A percentile compares a stretch with the other conserved stretches of the same genome.
These are phyloP conservation scores for Oncorhynchus masou DNA, from an alignment of 2,113 vertebrate species.

Conservation along the genomic window DNA sequence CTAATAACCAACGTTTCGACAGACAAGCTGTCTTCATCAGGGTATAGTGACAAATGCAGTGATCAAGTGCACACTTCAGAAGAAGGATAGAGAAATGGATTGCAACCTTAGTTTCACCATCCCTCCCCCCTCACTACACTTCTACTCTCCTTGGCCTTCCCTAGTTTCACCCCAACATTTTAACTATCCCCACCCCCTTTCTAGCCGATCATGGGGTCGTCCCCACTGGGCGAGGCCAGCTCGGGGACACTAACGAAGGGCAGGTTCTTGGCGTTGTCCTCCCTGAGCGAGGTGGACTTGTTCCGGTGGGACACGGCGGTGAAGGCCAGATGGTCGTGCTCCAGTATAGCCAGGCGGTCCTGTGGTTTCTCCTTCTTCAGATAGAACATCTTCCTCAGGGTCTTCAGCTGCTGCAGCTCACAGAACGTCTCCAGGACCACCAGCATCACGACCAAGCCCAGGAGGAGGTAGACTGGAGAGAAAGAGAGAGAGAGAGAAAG, in stretches of 20 bases:
- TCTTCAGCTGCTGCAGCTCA: slow-evolving; percentile 93
- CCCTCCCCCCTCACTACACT: not conserved
- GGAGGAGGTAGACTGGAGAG: slow-evolving; percentile 84
- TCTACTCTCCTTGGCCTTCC: not conserved
- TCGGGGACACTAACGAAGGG: slow-evolving; percentile 75
- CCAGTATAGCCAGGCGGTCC: slow-evolving; percentile 85
- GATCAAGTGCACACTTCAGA: too few relatives aligned
- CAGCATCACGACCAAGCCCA: slow-evolving; percentile 92
- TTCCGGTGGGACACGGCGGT: slow-evolving; percentile 81
- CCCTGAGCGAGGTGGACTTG: slow-evolving; percentile 52
- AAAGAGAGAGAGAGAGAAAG: not conserved
- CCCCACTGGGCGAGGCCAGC: slow-evolving; percentile 60
- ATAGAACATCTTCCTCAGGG: slow-evolving; percentile 93
- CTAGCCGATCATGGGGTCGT: slow-evolving; percentile 80
- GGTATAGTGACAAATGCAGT: too few relatives aligned
- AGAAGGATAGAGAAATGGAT: too few relatives aligned
- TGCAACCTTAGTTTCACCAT: not conserved
- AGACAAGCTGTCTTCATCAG: too few relatives aligned
- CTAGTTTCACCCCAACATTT: not conserved
- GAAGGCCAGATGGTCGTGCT: slow-evolving; percentile 92
- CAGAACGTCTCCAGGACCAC: slow-evolving; percentile 97
- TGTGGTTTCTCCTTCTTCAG: slow-evolving; percentile 91
- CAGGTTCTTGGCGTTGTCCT: slow-evolving; percentile 77
- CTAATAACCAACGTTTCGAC: too few relatives aligned
- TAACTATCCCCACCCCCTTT: not conserved